These are phyloP conservation scores for Acipenser ruthenus DNA, from an alignment of 2,797 vertebrate genomes.

Conservation along the genomic window DNA sequence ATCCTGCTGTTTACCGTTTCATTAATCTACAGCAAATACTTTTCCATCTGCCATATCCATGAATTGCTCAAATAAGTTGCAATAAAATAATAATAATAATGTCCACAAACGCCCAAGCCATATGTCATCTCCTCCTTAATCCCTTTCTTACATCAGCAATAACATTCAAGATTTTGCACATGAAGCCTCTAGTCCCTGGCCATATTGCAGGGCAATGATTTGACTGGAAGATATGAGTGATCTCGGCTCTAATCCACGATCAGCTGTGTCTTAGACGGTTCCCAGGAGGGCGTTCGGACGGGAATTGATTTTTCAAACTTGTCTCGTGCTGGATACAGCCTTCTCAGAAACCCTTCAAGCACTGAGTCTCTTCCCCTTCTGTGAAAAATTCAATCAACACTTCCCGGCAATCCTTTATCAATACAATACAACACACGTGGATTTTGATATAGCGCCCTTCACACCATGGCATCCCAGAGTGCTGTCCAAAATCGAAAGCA, in stretches of 20 bases:
- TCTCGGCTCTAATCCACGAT: conserved; percentile 28
- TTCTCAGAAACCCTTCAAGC: neutral
- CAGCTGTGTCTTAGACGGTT: conserved; percentile 8
- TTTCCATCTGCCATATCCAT: too few relatives aligned
- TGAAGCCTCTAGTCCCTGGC: conserved; percentile 20
- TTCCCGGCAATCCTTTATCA: too few relatives aligned
- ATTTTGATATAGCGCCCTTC: too few relatives aligned
- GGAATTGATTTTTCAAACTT: neutral
- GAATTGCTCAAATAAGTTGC: too few relatives aligned
- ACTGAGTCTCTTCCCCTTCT: neutral
- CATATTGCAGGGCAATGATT: conserved; percentile 29
- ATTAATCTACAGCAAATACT: too few relatives aligned
- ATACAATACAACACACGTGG: too few relatives aligned
- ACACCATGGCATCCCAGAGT: too few relatives aligned
- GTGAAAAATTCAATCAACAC: neutral
- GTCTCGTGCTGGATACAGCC: neutral
- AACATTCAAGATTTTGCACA: conserved; percentile 23
- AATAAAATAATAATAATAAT: neutral
- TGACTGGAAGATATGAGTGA: conserved; percentile 27
- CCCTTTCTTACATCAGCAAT: conserved; percentile 25
- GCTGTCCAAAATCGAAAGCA: too few relatives aligned
- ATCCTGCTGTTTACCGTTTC: too few relatives aligned
- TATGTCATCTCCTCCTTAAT: conserved; percentile 20
- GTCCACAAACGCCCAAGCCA: conserved; percentile 7
- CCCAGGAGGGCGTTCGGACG: neutral